Evolutionary conservation across 2,888 invertebrate genomes (phyloP).

Genomic region (Crocallis elinguaria): DNA sequence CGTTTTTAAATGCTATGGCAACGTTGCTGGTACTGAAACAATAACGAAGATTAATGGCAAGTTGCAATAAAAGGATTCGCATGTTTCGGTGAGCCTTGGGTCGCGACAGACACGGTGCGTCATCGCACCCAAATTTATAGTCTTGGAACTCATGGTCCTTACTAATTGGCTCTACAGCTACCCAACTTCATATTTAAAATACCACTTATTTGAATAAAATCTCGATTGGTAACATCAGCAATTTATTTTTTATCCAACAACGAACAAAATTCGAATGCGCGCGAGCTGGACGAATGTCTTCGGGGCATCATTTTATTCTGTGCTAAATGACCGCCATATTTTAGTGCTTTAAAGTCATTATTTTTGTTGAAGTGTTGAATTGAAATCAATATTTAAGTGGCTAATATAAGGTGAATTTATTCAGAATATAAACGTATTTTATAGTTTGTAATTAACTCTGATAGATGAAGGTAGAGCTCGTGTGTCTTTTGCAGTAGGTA

Average conservation of each 20-base stretch:
- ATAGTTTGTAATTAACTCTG: slow-evolving; percentile 52
- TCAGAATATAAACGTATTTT: slow-evolving; percentile 50
- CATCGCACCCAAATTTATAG: slow-evolving; percentile 61
- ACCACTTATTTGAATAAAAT: slow-evolving; percentile 55
- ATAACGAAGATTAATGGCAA: slow-evolving; percentile 36
- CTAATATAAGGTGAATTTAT: slow-evolving; percentile 42
- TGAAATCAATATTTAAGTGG: slow-evolving; percentile 29
- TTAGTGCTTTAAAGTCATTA: slow-evolving; percentile 28
- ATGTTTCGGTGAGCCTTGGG: slow-evolving; percentile 50
- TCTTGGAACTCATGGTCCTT: slow-evolving; percentile 46
- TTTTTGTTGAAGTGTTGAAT: slow-evolving; percentile 20
- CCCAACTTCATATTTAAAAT: slow-evolving; percentile 45
- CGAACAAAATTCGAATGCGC: slow-evolving; percentile 28
- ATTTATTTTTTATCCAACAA: slow-evolving; percentile 38
- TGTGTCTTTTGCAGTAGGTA: slow-evolving; percentile 8
- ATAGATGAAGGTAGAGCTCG: slow-evolving; percentile 8
- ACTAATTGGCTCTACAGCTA: slow-evolving; percentile 53
- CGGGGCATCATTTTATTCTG: slow-evolving; percentile 45
- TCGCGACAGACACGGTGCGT: slow-evolving; percentile 44
- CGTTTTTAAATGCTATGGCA: slow-evolving; percentile 14
- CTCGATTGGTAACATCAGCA: slow-evolving; percentile 42
- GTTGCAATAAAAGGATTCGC: slow-evolving; percentile 39
- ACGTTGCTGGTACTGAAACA: slow-evolving; percentile 30
- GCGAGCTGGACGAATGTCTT: slow-evolving; percentile 34
- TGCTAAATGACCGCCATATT: slow-evolving; percentile 36